phyloP scores from a whole-genome alignment of 2,113 vertebrate species.

The Camelus bactrianus region DNA sequence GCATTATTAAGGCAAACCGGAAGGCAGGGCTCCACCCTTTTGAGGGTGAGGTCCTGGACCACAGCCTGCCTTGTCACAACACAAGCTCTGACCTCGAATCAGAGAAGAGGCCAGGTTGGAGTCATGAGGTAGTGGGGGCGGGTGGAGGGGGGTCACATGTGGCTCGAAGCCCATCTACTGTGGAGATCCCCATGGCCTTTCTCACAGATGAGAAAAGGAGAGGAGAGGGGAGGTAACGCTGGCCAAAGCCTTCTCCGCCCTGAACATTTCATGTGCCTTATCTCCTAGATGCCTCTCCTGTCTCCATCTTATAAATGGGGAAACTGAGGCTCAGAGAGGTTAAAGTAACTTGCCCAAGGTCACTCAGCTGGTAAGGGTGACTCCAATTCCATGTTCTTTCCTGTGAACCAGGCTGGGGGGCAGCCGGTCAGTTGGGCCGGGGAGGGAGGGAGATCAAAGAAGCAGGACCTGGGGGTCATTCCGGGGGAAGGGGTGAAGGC shows the following conservation, averaged over 20 bases:
- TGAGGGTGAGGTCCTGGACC: no score
- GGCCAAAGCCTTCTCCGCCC: not conserved
- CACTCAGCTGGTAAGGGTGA: not conserved
- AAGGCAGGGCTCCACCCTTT: not conserved
- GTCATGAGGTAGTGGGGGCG: not conserved
- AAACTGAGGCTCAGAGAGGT: conserved; percentile 76
- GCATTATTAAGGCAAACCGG: not conserved
- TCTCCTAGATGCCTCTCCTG: not conserved
- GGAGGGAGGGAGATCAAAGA: not conserved
- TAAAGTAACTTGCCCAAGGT: not conserved
- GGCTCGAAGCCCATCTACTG: not conserved
- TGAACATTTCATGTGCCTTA: accelerated
- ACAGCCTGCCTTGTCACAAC: not conserved
- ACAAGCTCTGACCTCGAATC: not conserved
- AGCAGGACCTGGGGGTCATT: not conserved
- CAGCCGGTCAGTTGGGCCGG: accelerated
- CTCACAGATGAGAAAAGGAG: not conserved
- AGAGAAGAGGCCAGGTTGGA: no score
- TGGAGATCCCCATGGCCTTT: not conserved
- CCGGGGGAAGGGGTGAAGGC: no score
- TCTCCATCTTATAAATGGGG: not conserved
- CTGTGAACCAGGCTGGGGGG: not conserved
- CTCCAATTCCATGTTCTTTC: not conserved
- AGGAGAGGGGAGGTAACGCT: accelerated
- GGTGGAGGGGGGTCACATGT: not conserved